Conservation (phyloP, 2,888 invertebrate genomes). For the Sceliomorpha sp. region DNA sequence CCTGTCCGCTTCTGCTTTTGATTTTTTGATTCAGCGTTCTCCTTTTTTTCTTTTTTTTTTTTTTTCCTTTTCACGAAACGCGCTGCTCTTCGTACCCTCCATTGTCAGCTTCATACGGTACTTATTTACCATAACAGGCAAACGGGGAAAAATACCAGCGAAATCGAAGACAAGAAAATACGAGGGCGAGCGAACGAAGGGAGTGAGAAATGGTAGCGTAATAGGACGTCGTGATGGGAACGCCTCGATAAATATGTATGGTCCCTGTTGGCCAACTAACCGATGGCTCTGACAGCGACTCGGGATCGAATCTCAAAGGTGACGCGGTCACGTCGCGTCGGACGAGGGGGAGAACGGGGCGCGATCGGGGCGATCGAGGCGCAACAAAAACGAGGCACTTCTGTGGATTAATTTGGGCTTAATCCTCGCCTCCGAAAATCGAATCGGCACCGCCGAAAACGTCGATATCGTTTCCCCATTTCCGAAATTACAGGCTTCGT, state of each 20-base stretch:
- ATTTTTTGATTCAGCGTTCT: no score
- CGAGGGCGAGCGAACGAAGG: slow-evolving; percentile 25
- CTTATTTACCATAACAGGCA: slow-evolving; percentile 50
- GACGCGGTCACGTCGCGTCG: slow-evolving; percentile 48
- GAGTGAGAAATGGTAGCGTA: slow-evolving; percentile 45
- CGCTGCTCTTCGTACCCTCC: slow-evolving; percentile 13
- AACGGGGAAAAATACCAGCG: slow-evolving; percentile 39
- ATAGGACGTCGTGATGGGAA: slow-evolving; percentile 51
- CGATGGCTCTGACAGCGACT: slow-evolving; percentile 44
- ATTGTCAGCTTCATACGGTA: slow-evolving; percentile 62
- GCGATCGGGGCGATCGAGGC: no score
- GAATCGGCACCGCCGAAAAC: no score
- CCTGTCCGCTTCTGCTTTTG: no score
- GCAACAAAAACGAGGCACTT: no score
- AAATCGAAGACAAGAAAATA: slow-evolving; percentile 52
- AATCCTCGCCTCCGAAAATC: no score
- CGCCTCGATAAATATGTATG: slow-evolving; percentile 58
- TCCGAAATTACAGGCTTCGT: no score
- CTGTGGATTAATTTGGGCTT: no score
- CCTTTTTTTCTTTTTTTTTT: background rate
- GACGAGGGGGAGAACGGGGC: no score
- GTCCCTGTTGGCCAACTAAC: slow-evolving; percentile 64
- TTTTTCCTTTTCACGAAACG: slow-evolving; percentile 4
- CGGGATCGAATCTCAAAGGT: slow-evolving; percentile 69
- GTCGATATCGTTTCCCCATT: no score